Conservation (phyloP, 2,113 vertebrate species). For the Etheostoma spectabile region DNA sequence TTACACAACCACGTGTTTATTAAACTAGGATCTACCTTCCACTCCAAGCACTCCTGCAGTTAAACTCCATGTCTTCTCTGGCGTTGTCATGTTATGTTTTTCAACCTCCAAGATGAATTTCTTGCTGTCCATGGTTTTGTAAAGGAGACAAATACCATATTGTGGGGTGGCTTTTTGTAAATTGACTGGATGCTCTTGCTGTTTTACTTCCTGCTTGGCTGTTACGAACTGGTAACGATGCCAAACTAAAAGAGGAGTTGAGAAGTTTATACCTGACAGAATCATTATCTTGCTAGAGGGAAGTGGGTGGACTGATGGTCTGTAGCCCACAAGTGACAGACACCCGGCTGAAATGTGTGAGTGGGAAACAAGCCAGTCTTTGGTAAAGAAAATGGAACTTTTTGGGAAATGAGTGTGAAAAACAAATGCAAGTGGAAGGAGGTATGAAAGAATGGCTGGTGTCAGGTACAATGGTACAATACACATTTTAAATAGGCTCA, state of each 20-base stretch:
- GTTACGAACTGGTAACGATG: not conserved
- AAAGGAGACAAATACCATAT: too few relatives aligned
- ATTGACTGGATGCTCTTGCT: too few relatives aligned
- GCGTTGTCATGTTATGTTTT: too few relatives aligned
- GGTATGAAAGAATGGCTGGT: not conserved
- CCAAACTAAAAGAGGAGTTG: not conserved
- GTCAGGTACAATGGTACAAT: not conserved
- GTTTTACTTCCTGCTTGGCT: too few relatives aligned
- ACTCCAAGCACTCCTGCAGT: too few relatives aligned
- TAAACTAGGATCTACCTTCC: too few relatives aligned
- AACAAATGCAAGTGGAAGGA: conserved; percentile 29
- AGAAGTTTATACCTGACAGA: not conserved
- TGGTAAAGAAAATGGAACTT: not conserved
- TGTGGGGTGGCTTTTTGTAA: too few relatives aligned
- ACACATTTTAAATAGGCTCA: too few relatives aligned
- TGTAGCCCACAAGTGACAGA: conserved; percentile 40
- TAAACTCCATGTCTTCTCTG: too few relatives aligned
- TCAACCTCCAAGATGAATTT: too few relatives aligned
- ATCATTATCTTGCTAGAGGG: conserved; percentile 23
- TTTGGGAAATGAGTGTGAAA: conserved; percentile 39
- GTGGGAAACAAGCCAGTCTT: not conserved
- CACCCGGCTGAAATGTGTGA: conserved; percentile 28
- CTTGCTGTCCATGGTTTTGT: too few relatives aligned
- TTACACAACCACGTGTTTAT: too few relatives aligned
- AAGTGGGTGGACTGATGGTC: conserved; percentile 21